These are phyloP conservation scores for Chromoteleia sp. DNA, from an alignment of 2,888 invertebrate genomes.

Conservation along the genomic window DNA sequence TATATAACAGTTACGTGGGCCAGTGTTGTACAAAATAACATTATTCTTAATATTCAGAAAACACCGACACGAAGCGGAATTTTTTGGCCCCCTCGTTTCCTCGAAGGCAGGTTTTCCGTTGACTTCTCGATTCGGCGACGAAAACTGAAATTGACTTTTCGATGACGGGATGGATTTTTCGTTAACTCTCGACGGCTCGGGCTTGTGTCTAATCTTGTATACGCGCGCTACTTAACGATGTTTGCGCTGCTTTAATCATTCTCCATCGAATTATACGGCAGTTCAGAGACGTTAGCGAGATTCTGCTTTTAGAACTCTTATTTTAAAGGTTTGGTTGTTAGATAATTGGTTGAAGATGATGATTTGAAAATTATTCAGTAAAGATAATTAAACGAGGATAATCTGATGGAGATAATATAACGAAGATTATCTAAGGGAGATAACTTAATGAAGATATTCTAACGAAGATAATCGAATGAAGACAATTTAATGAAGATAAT, in stretches of 20 bases:
- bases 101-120: too few relatives aligned
- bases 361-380: too few relatives aligned
- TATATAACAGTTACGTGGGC: constrained; percentile 25
- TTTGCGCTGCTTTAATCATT: not conserved
- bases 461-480: too few relatives aligned
- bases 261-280: not conserved
- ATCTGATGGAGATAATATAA: too few relatives aligned
- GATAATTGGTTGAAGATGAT: too few relatives aligned
- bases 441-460: too few relatives aligned
- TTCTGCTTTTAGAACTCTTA: not conserved
- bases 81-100: not conserved
- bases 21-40: constrained; percentile 26
- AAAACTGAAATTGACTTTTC: not conserved
- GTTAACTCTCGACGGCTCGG: not conserved
- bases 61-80: constrained; percentile 5
- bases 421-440: too few relatives aligned
- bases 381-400: too few relatives aligned
- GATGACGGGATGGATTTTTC: not conserved
- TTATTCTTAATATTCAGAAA: constrained; percentile 32
- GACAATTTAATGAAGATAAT: too few relatives aligned
- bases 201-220: not conserved
- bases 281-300: not conserved
- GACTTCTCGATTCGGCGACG: not conserved
- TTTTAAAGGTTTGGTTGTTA: too few relatives aligned
- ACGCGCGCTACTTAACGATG: not conserved